A percentile compares a stretch with the other conserved stretches of the same genome.
Conservation (phyloP, 1,140 invertebrate species). For the Diuraphis noxia region DNA sequence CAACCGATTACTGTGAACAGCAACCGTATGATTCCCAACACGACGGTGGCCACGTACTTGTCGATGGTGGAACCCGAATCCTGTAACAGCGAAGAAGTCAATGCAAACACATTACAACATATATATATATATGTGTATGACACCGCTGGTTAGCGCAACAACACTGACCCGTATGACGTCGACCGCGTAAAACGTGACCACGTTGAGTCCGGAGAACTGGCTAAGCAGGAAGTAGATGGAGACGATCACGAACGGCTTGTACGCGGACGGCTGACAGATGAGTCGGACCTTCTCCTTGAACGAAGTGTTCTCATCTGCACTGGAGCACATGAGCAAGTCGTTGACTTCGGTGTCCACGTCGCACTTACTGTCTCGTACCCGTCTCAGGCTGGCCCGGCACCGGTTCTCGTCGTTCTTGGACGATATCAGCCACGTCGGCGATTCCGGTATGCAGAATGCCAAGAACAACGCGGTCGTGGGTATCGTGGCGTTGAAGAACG, state of each 20-base stretch:
- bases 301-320: slow-evolving; percentile 66
- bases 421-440: slow-evolving; percentile 72
- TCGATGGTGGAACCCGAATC: slow-evolving; percentile 67
- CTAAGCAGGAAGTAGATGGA: slow-evolving; percentile 73
- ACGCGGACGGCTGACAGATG: slow-evolving; percentile 66
- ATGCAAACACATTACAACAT: neutral
- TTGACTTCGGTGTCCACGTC: slow-evolving; percentile 69
- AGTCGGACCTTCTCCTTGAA: slow-evolving; percentile 64
- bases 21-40: slow-evolving; percentile 69
- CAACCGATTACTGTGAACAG: slow-evolving; percentile 68
- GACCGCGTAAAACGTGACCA: slow-evolving; percentile 78
- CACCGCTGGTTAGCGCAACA: neutral
- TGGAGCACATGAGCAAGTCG: slow-evolving; percentile 66
- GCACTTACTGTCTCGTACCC: slow-evolving; percentile 68
- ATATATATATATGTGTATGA: too few species aligned
- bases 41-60: slow-evolving; percentile 69
- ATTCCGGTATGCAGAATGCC: slow-evolving; percentile 71
- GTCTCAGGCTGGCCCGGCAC: slow-evolving; percentile 63
- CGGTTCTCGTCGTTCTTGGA: slow-evolving; percentile 67
- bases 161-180: slow-evolving; percentile 69
- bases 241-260: slow-evolving; percentile 70
- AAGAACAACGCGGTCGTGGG: slow-evolving; percentile 66
- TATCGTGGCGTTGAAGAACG: slow-evolving; percentile 65
- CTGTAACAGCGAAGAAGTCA: slow-evolving; percentile 57
- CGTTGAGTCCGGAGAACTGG: slow-evolving; percentile 75